A percentile compares a stretch with the other conserved stretches of the same genome.
Conservation (phyloP, 92 coral and sea anemone species). For the Zoanthus gigantus region DNA sequence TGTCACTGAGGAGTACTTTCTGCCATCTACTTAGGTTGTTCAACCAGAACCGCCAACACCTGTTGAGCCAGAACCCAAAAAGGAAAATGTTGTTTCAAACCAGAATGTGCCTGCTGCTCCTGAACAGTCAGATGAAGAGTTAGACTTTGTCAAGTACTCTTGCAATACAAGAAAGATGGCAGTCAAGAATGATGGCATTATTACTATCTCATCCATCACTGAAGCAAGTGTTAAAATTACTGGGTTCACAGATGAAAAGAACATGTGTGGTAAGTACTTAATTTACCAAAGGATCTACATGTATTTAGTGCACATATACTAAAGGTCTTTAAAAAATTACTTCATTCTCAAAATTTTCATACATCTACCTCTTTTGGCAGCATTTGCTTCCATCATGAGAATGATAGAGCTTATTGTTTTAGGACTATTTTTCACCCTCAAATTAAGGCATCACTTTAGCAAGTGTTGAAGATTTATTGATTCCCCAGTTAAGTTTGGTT, state of each 20-base stretch:
- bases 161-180: slow-evolving; percentile 91
- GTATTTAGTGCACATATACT: too few relatives aligned
- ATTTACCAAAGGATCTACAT: background rate
- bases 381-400: too few relatives aligned
- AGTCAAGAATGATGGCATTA: slow-evolving; percentile 77
- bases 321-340: too few relatives aligned
- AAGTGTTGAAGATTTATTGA: too few relatives aligned
- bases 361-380: too few relatives aligned
- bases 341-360: too few relatives aligned
- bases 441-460: too few relatives aligned
- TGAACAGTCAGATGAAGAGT: slow-evolving; percentile 38
- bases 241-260: slow-evolving; percentile 83
- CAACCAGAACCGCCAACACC: slow-evolving; percentile 17
- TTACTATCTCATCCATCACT: slow-evolving; percentile 86
- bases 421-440: too few relatives aligned
- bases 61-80: slow-evolving; percentile 8
- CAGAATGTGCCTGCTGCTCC: slow-evolving; percentile 15
- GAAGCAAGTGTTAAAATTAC: slow-evolving; percentile 85
- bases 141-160: slow-evolving; percentile 71
- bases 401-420: too few relatives aligned
- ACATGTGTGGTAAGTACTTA: slow-evolving; percentile 76
- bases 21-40: background rate
- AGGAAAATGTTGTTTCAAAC: background rate
- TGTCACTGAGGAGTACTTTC: too few relatives aligned
- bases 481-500: too few relatives aligned